Base-by-base conservation (phyloP, 1,140 invertebrate species). In the Musca vetustissima region DNA sequence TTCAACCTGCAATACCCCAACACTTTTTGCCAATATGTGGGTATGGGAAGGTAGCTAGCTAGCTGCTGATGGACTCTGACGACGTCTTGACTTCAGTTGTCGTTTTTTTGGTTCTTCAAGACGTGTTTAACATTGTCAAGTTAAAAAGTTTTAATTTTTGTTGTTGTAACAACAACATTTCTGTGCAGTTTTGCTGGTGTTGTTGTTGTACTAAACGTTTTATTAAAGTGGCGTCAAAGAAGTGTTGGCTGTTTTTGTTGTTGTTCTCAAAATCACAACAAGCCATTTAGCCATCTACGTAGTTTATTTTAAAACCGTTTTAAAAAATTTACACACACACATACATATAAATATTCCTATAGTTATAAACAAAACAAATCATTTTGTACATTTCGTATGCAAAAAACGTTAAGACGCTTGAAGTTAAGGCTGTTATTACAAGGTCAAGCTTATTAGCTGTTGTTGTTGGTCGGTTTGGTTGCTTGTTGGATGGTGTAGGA, bases 331-430 rank as follows among this genome's bases (percentile, higher is more conserved):
- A 8, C 11, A 43, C 13, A 43, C 13, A 43, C 11, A 11, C 6
- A 43, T 43, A 43, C 1, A 43, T 43, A 43, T 17, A 6, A 52
- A 17, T 22, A 17, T 19, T 4, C 17, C 22, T 52, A 6, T 22
- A n/a, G n/a, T 52, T 19, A 52, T 52, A 52, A 52, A 52, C 17
- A 19, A 19, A 52, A 52, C 50, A 52, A 52, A 52, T 21, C 22
- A 19, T 52, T 52, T 65, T 49, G 19, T 59, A 22, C 28, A 69
- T 69, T 69, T 69, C 28, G 61, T 69, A 69, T 69, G 68, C 68
- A 69, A 69, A 69, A 69, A 48, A 64, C 68, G 68, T 69, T 61
- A 43, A 61, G 22, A 61, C 57, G 36, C 36, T 43, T 61, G 36
- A 61, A 61, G 57, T 61, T 61, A 61, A 61, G 57, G 57, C 57